phyloP scores from a whole-genome alignment of 2,888 invertebrate genomes.

The Orthonychiurus folsomi region DNA sequence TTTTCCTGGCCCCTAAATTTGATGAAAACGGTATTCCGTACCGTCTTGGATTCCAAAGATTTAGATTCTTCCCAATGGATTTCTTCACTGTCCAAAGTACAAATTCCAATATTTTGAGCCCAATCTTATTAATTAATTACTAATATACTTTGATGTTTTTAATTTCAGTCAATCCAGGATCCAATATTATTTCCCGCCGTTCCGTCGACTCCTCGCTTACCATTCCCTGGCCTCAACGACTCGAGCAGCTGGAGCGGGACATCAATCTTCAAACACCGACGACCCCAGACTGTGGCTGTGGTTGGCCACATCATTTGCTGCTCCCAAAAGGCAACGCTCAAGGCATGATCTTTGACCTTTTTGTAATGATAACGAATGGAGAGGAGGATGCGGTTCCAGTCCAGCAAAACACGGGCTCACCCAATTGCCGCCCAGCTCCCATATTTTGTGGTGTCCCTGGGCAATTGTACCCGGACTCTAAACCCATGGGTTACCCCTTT shows the following conservation, averaged over 20 bases:
- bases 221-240: slow-evolving; percentile 10
- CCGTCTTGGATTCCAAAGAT: slow-evolving; percentile 54
- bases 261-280: neutral
- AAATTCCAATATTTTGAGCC: too few species aligned
- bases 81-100: slow-evolving; percentile 1
- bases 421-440: slow-evolving; percentile 1
- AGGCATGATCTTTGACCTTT: slow-evolving; percentile 20
- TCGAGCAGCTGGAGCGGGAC: slow-evolving; percentile 11
- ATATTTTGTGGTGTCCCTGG: slow-evolving; percentile 10
- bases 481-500: slow-evolving; percentile 13
- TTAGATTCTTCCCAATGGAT: slow-evolving; percentile 14
- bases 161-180: neutral
- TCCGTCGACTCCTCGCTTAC: slow-evolving; percentile 17
- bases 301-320: slow-evolving; percentile 21
- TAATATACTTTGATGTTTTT: too few species aligned
- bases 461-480: slow-evolving; percentile 11
- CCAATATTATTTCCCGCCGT: slow-evolving; percentile 13
- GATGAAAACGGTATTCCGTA: slow-evolving; percentile 59
- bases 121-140: too few species aligned
- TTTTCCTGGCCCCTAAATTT: slow-evolving; percentile 58
- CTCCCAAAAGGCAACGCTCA: slow-evolving; percentile 17
- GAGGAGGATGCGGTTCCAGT: slow-evolving; percentile 14
- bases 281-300: slow-evolving; percentile 21
- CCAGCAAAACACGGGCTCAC: neutral
- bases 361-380: slow-evolving; percentile 21